phyloP scores from a whole-genome alignment of 2,797 vertebrate genomes.

The Echiichthys vipera region DNA sequence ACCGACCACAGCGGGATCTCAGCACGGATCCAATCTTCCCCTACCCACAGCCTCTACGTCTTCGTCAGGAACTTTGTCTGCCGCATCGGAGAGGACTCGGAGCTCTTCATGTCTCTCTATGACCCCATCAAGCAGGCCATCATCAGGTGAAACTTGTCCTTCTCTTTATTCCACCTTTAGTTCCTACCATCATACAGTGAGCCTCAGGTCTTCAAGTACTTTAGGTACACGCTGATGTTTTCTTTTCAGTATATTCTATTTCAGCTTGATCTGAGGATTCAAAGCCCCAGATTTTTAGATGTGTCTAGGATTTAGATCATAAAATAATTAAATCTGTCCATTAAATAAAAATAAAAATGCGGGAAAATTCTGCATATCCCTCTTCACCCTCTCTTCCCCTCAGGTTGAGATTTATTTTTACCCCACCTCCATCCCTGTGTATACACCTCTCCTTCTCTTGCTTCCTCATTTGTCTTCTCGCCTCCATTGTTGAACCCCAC shows the following conservation, averaged over 20 bases:
- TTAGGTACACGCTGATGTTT: not conserved
- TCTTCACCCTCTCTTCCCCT: too few species aligned
- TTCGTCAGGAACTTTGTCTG: slow-evolving; percentile 99
- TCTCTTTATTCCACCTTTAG: not conserved
- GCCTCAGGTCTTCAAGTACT: not conserved
- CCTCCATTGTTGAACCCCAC: slow-evolving; percentile 21
- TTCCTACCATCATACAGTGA: not conserved
- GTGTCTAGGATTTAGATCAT: not conserved
- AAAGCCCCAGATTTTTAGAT: not conserved
- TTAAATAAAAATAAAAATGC: not conserved
- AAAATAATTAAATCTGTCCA: not conserved
- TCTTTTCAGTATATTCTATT: not conserved
- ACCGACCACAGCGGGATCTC: slow-evolving; percentile 90
- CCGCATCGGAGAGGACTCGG: slow-evolving; percentile 96
- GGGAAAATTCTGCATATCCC: too few species aligned
- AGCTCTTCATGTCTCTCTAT: slow-evolving; percentile 98
- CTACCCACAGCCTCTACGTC: slow-evolving; percentile 96
- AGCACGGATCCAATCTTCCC: slow-evolving; percentile 92
- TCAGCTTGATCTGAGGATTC: not conserved
- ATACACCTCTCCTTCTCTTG: slow-evolving; percentile 1
- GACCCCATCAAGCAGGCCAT: slow-evolving; percentile 91
- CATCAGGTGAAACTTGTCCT: slow-evolving; percentile 87
- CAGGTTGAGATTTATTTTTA: slow-evolving; percentile 1
- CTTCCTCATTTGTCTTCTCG: not conserved
- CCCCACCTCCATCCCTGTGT: not conserved